Base-by-base conservation (phyloP, 2,888 invertebrate species). In the Apodemia duryi region DNA sequence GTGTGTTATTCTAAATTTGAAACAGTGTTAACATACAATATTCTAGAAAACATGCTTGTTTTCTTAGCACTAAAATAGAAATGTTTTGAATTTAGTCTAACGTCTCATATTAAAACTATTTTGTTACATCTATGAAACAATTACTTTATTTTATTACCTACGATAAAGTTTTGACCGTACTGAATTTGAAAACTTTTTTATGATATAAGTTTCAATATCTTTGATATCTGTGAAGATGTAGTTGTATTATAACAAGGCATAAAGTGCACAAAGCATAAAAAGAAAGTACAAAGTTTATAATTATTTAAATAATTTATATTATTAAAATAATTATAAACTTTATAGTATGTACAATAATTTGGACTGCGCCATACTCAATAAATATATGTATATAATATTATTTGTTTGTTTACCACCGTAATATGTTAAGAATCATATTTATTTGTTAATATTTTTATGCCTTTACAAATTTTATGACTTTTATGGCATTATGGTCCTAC, bases 1-100 rank as follows among this genome's bases (percentile, higher is more conserved):
- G 29, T 52, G 2, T 54, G 52, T 54, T 54, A 54, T 54, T 54
- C 52, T 54, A 54, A 54, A 54, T 29, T 54, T 54, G 29, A 54
- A 54, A 54, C 28, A 28, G 9, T 28, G 4, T 54, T 46, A 46
- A 52, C 7, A 28, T 28, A n/a, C 9, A 28, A 52, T 52, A 52
- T 52, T n/a, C 46, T 46, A 4, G 46, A 11, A 54, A 32, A 29
- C 4, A 54, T 29, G 54, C 32, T 10, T 52, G 52, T 52, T 52
- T 52, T 54, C 11, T 54, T 13, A 29, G 10, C 29, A 32, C 11
- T 29, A 32, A 29, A 29, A 9, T 54, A 11, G 28, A 54, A 54
- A 11, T 28, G 2, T 54, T 29, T 54, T 54, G 29, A 54, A 10
- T 54, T 54, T 54, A 54, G 54, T 7, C 32, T 29, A 29, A 6